These are phyloP conservation scores for Echinarachnius parma DNA, from an alignment of 53 echinoderm and acorn worm species.

Conservation along the genomic window DNA sequence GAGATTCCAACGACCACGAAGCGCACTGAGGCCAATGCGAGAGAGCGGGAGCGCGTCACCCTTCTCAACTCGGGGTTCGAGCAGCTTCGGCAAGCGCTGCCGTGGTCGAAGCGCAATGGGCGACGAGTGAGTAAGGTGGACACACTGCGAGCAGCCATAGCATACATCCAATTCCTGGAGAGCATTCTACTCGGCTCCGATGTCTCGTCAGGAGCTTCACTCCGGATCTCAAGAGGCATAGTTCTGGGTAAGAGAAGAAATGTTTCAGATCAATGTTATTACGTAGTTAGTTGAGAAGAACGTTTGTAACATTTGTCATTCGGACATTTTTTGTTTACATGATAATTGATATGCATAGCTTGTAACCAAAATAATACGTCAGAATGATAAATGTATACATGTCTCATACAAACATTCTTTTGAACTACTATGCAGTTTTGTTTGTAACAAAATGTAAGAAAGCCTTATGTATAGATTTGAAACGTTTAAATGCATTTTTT, in stretches of 20 bases:
- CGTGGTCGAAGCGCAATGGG: constrained; percentile 77
- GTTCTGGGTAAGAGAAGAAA: constrained; percentile 31
- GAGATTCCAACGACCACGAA: constrained; percentile 46
- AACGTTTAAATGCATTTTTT: no score
- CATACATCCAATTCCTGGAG: constrained; percentile 79
- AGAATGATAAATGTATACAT: no score
- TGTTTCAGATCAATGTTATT: no score
- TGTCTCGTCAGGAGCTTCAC: neutral
- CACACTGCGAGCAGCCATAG: constrained; percentile 82
- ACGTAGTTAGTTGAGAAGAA: no score
- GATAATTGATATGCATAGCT: no score
- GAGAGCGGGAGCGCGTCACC: constrained; percentile 86
- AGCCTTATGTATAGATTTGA: no score
- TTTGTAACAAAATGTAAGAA: no score
- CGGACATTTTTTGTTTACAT: no score
- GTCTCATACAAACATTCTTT: no score
- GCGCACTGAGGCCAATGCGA: constrained; percentile 74
- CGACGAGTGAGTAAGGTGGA: constrained; percentile 90
- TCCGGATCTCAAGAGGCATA: neutral
- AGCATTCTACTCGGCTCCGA: constrained; percentile 63
- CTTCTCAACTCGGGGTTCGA: constrained; percentile 88
- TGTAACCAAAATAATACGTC: no score
- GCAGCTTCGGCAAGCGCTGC: constrained; percentile 67
- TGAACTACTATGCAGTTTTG: no score
- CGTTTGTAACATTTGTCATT: no score